These are phyloP conservation scores for Meloidogyne floridensis DNA, from an alignment of 1,140 invertebrate species.

Conservation along the genomic window DNA sequence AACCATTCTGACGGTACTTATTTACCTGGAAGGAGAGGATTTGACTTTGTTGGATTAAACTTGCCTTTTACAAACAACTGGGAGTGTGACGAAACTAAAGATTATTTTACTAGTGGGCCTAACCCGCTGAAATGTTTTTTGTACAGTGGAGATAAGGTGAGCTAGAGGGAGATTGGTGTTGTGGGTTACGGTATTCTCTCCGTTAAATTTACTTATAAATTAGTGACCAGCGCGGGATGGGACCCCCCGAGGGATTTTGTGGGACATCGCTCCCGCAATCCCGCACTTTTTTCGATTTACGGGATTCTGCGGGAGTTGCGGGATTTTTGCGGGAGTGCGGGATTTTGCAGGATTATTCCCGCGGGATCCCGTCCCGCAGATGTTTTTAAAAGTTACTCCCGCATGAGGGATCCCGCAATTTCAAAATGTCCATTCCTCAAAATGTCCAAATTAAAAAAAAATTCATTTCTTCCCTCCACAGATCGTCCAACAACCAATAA, in stretches of 20 bases:
- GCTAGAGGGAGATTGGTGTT: too few species aligned
- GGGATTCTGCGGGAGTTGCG: too few species aligned
- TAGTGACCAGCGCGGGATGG: not conserved
- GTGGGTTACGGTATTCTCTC: not conserved
- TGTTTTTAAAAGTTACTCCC: too few species aligned
- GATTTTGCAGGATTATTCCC: too few species aligned
- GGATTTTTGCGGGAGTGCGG: too few species aligned
- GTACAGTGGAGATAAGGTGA: constrained; percentile 57
- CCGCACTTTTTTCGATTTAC: too few species aligned
- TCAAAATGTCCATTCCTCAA: not conserved
- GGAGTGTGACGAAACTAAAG: constrained; percentile 61
- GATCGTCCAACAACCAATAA: constrained; percentile 65
- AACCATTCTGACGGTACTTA: constrained; percentile 57
- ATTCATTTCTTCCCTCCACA: not conserved
- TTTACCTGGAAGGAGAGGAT: constrained; percentile 37
- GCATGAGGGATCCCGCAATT: too few species aligned
- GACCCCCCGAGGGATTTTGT: too few species aligned
- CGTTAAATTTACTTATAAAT: not conserved
- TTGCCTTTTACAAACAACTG: constrained; percentile 61
- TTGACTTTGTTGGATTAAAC: constrained; percentile 44
- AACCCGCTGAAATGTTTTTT: constrained; percentile 56
- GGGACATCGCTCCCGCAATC: too few species aligned
- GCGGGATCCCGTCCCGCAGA: too few species aligned
- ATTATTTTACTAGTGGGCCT: constrained; percentile 35
- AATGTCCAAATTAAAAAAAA: not conserved